Conservation (phyloP, 2,113 vertebrate species). For the Barnardius zonarius region DNA sequence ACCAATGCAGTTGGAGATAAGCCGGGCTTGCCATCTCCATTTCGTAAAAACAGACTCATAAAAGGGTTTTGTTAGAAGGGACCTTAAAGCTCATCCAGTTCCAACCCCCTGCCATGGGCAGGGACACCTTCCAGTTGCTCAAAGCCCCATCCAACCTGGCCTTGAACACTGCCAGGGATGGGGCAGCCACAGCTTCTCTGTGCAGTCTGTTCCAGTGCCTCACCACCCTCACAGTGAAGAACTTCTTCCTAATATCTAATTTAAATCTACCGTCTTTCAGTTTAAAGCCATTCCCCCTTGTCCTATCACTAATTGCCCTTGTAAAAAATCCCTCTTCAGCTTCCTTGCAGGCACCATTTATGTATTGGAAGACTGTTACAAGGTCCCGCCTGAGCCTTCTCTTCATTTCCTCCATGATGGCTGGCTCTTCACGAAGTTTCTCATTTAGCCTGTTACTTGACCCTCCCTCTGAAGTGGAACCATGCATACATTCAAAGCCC, state of each 20-base stretch:
- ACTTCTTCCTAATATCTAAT: background rate
- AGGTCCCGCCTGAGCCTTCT: background rate
- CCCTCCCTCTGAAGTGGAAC: background rate
- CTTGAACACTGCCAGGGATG: background rate
- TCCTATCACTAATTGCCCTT: background rate
- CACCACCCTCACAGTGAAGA: background rate
- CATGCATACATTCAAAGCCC: background rate
- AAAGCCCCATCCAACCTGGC: background rate
- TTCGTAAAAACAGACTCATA: background rate
- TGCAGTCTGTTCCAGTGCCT: background rate
- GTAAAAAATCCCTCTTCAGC: background rate
- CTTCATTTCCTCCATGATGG: background rate
- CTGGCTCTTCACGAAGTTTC: background rate
- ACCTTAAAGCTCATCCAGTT: background rate
- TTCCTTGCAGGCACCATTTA: background rate
- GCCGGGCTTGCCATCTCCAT: background rate
- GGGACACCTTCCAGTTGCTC: background rate
- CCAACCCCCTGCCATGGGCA: background rate
- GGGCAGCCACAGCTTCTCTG: background rate
- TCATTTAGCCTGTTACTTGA: background rate
- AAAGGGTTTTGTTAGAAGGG: background rate
- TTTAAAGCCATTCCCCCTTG: background rate
- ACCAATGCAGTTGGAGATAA: background rate
- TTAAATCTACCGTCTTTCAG: background rate
- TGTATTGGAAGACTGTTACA: background rate